A percentile compares a stretch with the other conserved stretches of the same genome.
Conservation (phyloP, 1,140 invertebrate genomes). For the Zaprionus davidi region DNA sequence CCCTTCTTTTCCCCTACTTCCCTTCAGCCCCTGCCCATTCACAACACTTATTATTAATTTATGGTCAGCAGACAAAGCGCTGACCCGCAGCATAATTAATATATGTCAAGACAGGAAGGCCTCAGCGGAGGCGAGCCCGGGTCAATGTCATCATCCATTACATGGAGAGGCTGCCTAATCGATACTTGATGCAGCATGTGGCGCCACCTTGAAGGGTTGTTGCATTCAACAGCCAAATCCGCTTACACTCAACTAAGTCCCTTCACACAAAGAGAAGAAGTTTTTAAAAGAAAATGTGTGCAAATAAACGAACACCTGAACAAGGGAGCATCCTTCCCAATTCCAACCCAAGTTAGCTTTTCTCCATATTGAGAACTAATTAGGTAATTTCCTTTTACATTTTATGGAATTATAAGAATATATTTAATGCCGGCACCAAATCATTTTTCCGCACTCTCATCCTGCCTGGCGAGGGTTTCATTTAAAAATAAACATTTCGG, state of each 20-base stretch:
- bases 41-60: conserved; percentile 61
- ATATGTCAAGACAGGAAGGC: conserved; percentile 38
- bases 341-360: not conserved
- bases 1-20: no score
- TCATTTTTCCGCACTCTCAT: not conserved
- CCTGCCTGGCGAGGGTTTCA: not conserved
- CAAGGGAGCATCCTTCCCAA: not conserved
- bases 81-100: conserved; percentile 66
- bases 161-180: conserved; percentile 12
- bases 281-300: not conserved
- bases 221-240: conserved; percentile 6
- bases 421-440: not conserved
- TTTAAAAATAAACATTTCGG: not conserved
- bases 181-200: conserved; percentile 15
- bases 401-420: not conserved
- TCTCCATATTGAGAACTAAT: not conserved
- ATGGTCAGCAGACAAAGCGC: conserved; percentile 62
- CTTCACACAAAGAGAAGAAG: not conserved
- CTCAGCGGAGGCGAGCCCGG: conserved; percentile 14
- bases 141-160: conserved; percentile 52
- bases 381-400: not conserved
- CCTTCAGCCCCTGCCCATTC: no score
- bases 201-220: conserved; percentile 8
- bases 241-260: not conserved
- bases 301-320: not conserved